Conservation (phyloP, 2,888 invertebrate genomes). For the Tetramorium bicarinatum region DNA sequence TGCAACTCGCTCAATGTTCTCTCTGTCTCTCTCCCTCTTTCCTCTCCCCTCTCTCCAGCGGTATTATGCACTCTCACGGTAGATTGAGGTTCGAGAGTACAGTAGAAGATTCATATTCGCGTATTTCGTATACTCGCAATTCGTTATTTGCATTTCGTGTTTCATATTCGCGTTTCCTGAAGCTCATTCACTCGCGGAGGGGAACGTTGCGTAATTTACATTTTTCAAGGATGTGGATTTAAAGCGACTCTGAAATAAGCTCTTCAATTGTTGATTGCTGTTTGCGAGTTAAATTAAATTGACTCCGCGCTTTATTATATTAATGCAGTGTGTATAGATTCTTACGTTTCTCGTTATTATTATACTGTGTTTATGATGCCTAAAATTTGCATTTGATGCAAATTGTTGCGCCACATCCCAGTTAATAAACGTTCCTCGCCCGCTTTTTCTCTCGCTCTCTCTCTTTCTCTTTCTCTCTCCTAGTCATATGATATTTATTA, state of each 20-base stretch:
- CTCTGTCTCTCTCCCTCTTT: background rate
- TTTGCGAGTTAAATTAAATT: constrained; percentile 6
- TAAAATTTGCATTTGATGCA: constrained; percentile 6
- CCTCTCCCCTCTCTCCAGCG: background rate
- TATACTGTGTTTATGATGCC: background rate
- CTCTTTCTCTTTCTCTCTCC: background rate
- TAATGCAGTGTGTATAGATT: background rate
- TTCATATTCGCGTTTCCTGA: background rate
- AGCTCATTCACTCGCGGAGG: background rate
- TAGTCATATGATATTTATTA: constrained; percentile 30
- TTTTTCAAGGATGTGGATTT: background rate
- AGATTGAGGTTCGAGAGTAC: constrained; percentile 63
- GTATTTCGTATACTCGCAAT: constrained; percentile 9
- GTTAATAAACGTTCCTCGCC: background rate
- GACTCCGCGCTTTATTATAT: background rate
- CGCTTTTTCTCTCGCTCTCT: background rate
- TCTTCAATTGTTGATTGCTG: constrained; percentile 6
- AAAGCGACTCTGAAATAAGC: background rate
- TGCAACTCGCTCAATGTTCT: constrained; percentile 13
- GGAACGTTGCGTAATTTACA: background rate
- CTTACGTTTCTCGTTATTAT: background rate
- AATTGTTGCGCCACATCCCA: background rate
- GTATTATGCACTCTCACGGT: constrained; percentile 75
- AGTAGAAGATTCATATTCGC: constrained; percentile 25
- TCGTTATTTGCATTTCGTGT: constrained; percentile 28